Evolutionary conservation across 1,140 invertebrate genomes (phyloP), one percentile per base, ranked within the genome.

Genomic region (Varroa destructor): DNA sequence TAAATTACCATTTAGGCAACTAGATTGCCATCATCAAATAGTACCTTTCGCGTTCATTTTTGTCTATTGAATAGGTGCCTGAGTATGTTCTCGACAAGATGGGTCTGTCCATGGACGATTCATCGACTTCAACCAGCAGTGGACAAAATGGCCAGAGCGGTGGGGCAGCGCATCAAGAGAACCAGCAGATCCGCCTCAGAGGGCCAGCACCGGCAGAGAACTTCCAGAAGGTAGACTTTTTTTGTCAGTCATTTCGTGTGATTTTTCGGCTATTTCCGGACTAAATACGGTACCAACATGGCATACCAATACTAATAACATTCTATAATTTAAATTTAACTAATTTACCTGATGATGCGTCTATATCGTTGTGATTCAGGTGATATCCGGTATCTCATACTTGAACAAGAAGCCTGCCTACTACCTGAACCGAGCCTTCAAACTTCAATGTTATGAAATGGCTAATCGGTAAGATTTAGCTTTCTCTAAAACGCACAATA

Each of bases 401-500:
- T 90, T 89, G 75, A 95, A 94, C 80, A 88, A 88, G 75, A 93
- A 94, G 77, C 90, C 92, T 6, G 91, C 91, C 2, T 93, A 93
- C 79, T 93, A 94, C 79, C 82, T 97, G 56, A 94, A 94, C 80
- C 85, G 90, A 73, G 91, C 92, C 0, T 96, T 97, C 81, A 93
- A 94, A 78, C 81, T 97, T 1, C 88, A 88, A 51, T 97, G 94
- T 80, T 91, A 91, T 5, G 91, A 95, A 80, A 83, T 95, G 57
- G 94, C 89, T 81, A 67, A 40, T 46, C 14, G 61, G 61, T 67
- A 67, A 14, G 61, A 8, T 51, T 8, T 8, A 8, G 4, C 3
- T 5, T 51, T 8, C 46, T 5, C 46, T 8, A 8, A 51, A 51
- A 51, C 46, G 8, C 8, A 3, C 46, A 51, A 8, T 8, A 51